Evolutionary conservation across 2,797 vertebrate species (phyloP).

Genomic region (Hylomyscus alleni): DNA sequence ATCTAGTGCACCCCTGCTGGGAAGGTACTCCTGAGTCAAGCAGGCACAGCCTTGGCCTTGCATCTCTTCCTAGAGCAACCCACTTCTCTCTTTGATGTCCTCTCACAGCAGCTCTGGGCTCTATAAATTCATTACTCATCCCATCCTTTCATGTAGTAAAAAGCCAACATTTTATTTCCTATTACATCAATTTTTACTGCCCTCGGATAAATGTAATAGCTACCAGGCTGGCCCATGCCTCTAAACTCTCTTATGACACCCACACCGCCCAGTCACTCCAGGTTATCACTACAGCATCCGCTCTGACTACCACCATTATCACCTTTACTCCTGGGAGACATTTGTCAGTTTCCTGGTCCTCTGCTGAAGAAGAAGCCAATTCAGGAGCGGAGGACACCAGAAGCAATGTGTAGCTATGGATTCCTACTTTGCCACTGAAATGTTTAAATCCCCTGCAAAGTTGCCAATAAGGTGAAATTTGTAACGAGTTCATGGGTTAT

Average conservation of each 20-base stretch:
- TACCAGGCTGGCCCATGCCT: not conserved
- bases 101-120: not conserved
- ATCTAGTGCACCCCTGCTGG: not conserved
- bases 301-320: not conserved
- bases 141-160: not conserved
- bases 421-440: not conserved
- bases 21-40: not conserved
- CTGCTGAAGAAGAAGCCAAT: conserved; percentile 4
- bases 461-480: not conserved
- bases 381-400: not conserved
- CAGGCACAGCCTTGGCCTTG: not conserved
- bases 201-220: not conserved
- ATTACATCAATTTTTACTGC: not conserved
- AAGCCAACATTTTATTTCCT: not conserved
- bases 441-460: not conserved
- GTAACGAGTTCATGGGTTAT: not conserved
- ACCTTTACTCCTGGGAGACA: not conserved
- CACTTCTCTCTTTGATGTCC: not conserved
- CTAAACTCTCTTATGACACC: not conserved
- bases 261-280: not conserved
- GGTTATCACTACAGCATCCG: not conserved
- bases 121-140: not conserved
- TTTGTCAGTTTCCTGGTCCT: not conserved
- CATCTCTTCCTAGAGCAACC: not conserved
- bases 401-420: not conserved